Conservation (phyloP, 1,140 invertebrate genomes). For the Agraylea sexmaculata region DNA sequence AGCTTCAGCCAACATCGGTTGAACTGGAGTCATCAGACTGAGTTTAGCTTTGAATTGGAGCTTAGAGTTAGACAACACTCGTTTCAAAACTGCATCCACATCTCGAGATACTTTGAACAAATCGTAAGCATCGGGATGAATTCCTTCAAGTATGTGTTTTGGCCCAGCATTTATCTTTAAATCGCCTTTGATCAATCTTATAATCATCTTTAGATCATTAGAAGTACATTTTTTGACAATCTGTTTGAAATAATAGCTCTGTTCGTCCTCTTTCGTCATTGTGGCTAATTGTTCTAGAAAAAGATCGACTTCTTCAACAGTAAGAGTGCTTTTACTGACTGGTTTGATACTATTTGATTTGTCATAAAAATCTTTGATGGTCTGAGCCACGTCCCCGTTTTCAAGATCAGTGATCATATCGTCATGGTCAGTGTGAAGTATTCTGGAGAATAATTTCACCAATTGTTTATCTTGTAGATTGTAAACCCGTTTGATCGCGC, state of each 20-base stretch:
- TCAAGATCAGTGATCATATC: conserved; percentile 80
- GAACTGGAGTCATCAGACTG: conserved; percentile 69
- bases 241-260: conserved; percentile 60
- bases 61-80: conserved; percentile 36
- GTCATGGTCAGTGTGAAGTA: conserved; percentile 61
- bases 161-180: conserved; percentile 83
- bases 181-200: conserved; percentile 83
- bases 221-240: conserved; percentile 67
- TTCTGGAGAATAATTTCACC: conserved; percentile 75
- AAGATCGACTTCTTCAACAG: conserved; percentile 65
- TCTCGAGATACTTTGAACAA: conserved; percentile 78
- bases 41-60: conserved; percentile 30
- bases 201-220: conserved; percentile 77
- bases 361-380: conserved; percentile 70
- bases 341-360: conserved; percentile 48
- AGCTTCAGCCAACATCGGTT: conserved; percentile 86
- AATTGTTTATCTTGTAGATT: conserved; percentile 88
- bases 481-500: conserved; percentile 71
- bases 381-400: conserved; percentile 82
- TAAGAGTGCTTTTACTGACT: conserved; percentile 55
- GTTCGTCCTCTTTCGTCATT: conserved; percentile 79
- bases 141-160: conserved; percentile 77
- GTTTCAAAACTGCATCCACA: conserved; percentile 57
- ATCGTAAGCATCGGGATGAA: conserved; percentile 76
- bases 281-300: conserved; percentile 61